Base-by-base conservation (phyloP, 2,888 invertebrate genomes). In the Andrena praecox region DNA sequence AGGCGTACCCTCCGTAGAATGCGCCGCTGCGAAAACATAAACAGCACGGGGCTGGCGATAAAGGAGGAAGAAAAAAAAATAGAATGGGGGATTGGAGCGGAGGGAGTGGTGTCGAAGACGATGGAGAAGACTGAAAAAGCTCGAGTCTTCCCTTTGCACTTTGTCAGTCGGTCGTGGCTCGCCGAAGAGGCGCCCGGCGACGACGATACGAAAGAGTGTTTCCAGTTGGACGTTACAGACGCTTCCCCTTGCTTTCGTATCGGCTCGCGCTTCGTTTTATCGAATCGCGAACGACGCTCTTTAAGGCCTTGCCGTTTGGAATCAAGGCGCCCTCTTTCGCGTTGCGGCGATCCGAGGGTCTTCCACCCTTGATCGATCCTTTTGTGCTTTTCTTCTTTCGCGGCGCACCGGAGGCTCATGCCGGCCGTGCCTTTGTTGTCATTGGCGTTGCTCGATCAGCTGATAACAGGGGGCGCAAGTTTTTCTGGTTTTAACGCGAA, bases 1-100 rank as follows among this genome's bases (percentile, higher is more conserved):
- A 80, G 71, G 76, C 60, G 73, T 60, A 50, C 52, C 73, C 77
- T 60, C 42, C 68, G 63, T 54, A 80, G 85, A 81, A 80, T 74
- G 79, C 80, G 77, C 31, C 64, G 82, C 52, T 79, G 80, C 71
- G 78, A 89, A 87, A 87, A 86, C 80, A 84, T 80, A 86, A 86
- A 85, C 87, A 82, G 42, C 52, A 67, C 63, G 63, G 52, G 73
- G 66, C 48, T 35, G 63, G 2, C 62, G 82, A 81, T 77, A 77
- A 80, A 86, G 78, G 78, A 24, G 75, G 54, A 80, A 66, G 69
- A 73, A 67, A 74, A 64, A 73, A 59, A 80, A 67, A 68, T 73
- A 63, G 54, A 66, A 42, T 29, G 6, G n/a, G 1, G 20, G 10
- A 59, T 52, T 33, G 10, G 31, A 10, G 31, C 66, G 29, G 67